A percentile compares a stretch with the other conserved stretches of the same genome.
These are phyloP conservation scores for Halcyon malimbica DNA, from an alignment of 2,113 vertebrate species.

Conservation along the genomic window DNA sequence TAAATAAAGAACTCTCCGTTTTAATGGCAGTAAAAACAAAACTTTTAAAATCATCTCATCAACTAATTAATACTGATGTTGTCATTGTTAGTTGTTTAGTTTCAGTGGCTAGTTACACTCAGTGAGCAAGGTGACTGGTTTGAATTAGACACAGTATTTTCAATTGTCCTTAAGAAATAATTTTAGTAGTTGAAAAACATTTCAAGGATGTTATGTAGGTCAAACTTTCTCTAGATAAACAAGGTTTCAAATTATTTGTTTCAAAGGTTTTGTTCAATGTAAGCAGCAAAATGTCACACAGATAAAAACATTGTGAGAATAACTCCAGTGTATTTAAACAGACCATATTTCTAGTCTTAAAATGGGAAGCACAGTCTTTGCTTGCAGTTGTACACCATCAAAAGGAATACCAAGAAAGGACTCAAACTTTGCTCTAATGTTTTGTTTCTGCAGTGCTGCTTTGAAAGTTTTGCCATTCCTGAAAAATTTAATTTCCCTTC, in stretches of 20 bases:
- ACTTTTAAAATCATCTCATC: not conserved
- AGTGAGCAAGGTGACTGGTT: not conserved
- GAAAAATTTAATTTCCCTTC: not conserved
- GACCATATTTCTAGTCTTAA: not conserved
- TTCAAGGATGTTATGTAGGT: not conserved
- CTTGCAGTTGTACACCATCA: not conserved
- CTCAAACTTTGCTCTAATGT: not conserved
- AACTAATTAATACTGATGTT: not conserved
- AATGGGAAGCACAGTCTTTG: not conserved
- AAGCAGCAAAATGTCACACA: not conserved
- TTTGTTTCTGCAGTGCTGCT: not conserved
- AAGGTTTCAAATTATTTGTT: not conserved
- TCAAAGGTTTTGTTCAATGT: not conserved
- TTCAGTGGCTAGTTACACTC: not conserved
- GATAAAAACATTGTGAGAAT: not conserved
- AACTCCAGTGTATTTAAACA: not conserved
- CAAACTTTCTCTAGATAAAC: not conserved
- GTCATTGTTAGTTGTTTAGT: not conserved
- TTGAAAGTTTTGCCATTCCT: not conserved
- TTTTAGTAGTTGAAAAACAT: not conserved
- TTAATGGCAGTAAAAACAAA: not conserved
- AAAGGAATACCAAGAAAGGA: not conserved
- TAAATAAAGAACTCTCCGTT: not conserved
- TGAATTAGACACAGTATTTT: not conserved
- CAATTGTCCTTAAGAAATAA: not conserved